These are phyloP conservation scores for Cremastinae sp. DNA, from an alignment of 2,888 invertebrate species.

Conservation along the genomic window DNA sequence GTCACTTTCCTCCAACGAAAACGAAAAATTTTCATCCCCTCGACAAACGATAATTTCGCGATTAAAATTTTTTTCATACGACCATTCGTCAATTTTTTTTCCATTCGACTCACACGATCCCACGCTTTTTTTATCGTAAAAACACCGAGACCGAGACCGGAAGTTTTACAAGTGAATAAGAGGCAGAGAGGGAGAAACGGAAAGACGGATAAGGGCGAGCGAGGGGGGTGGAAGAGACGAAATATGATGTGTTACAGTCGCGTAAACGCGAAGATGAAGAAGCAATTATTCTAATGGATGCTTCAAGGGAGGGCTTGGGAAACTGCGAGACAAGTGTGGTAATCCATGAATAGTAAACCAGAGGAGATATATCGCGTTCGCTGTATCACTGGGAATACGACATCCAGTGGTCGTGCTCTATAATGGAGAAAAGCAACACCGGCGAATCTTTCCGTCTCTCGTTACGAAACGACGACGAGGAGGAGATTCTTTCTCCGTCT, in stretches of 20 bases:
- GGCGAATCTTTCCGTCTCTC: conserved; percentile 51
- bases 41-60: too few relatives aligned
- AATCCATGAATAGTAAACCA: conserved; percentile 79
- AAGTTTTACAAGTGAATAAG: too few relatives aligned
- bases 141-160: too few relatives aligned
- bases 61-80: too few relatives aligned
- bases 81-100: too few relatives aligned
- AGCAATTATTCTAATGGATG: conserved; percentile 80
- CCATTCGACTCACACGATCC: too few relatives aligned
- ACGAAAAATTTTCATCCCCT: too few relatives aligned
- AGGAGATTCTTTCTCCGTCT: conserved; percentile 21
- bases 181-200: too few relatives aligned
- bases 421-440: conserved; percentile 55
- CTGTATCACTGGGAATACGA: conserved; percentile 23
- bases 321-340: conserved; percentile 77
- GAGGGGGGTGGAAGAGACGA: neutral
- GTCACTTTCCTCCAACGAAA: too few relatives aligned
- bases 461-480: neutral
- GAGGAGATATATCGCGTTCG: conserved; percentile 20
- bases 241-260: conserved; percentile 61
- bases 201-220: neutral
- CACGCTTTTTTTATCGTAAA: too few relatives aligned
- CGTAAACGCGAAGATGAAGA: conserved; percentile 78
- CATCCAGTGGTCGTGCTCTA: conserved; percentile 5
- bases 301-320: conserved; percentile 73